phyloP scores from a whole-genome alignment of 2,797 vertebrate species.

The Bufotes viridis region DNA sequence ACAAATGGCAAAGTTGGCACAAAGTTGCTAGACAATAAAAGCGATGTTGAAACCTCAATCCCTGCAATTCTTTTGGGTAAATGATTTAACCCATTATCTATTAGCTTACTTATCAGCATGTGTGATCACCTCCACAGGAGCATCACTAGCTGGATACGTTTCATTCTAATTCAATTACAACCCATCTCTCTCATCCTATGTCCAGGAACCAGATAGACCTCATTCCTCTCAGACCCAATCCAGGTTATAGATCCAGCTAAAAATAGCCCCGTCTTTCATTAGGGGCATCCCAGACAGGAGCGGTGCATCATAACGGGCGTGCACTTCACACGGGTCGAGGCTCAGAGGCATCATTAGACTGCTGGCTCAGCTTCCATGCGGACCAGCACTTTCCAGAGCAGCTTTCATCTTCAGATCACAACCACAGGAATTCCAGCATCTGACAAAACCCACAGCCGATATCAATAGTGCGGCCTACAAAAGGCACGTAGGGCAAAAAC shows the following conservation, averaged over 20 bases:
- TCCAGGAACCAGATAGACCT: background rate
- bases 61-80: no score
- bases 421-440: slow-evolving; percentile 1
- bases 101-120: no score
- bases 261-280: background rate
- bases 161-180: background rate
- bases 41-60: no score
- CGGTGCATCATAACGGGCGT: background rate
- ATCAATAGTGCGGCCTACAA: background rate
- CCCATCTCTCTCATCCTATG: background rate
- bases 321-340: background rate
- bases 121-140: background rate
- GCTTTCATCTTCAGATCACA: slow-evolving; percentile 47
- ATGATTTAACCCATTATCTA: no score
- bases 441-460: background rate
- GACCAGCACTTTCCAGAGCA: slow-evolving; percentile 42
- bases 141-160: background rate
- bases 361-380: slow-evolving; percentile 29
- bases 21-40: no score
- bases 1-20: no score
- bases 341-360: background rate
- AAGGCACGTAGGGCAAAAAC: background rate
- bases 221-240: background rate
- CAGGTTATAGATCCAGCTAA: background rate
- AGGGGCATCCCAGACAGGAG: background rate